Evolutionary conservation across 2,797 vertebrate species (phyloP).

Genomic region (Hylomyscus alleni): DNA sequence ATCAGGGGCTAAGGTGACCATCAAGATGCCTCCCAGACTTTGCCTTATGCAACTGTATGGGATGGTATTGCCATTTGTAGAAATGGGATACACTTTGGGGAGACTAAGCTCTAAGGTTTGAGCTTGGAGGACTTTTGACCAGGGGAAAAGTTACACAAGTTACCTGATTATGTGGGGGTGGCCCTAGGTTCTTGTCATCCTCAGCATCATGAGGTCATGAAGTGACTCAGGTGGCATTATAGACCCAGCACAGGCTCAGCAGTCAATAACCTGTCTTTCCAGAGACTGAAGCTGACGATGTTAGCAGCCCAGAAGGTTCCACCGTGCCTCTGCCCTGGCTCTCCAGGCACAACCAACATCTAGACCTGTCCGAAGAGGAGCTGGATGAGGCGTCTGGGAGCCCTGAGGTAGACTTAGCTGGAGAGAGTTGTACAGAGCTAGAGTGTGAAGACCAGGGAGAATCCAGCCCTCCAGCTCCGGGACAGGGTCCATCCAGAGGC

Average conservation of each 20-base stretch:
- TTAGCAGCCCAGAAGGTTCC: constrained; percentile 73
- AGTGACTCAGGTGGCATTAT: background rate
- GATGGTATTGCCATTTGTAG: background rate
- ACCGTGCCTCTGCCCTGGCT: constrained; percentile 74
- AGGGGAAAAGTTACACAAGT: background rate
- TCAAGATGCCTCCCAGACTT: background rate
- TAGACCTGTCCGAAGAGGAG: constrained; percentile 82
- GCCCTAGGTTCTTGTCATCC: background rate
- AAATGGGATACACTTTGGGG: background rate
- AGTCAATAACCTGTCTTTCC: constrained; percentile 69
- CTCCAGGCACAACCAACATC: constrained; percentile 67
- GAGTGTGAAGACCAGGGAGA: constrained; percentile 56
- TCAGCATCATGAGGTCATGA: background rate
- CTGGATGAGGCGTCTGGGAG: constrained; percentile 69
- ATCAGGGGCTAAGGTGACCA: fast-evolving
- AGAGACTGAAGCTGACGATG: constrained; percentile 81
- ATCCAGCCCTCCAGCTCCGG: background rate
- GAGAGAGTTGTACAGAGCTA: constrained; percentile 50
- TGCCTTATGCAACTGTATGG: background rate
- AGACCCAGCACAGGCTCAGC: background rate
- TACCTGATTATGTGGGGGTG: background rate
- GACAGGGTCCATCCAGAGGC: background rate
- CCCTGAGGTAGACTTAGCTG: constrained; percentile 60
- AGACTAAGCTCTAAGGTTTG: background rate
- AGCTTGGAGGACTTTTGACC: background rate